These are phyloP conservation scores for Phalacrocorax carbo DNA, from an alignment of 2,113 vertebrate species.

Conservation along the genomic window DNA sequence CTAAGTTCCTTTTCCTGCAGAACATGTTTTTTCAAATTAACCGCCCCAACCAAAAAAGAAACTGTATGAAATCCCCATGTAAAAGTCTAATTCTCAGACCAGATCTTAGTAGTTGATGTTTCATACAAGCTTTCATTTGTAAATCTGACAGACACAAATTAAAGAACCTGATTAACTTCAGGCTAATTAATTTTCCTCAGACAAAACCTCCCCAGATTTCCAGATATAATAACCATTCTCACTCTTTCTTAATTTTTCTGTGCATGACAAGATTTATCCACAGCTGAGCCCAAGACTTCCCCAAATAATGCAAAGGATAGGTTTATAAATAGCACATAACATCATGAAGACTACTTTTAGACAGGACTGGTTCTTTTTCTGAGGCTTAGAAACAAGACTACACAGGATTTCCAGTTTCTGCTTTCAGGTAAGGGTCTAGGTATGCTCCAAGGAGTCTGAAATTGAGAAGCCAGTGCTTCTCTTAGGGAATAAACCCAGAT, in stretches of 20 bases:
- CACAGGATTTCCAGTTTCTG: background rate
- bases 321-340: background rate
- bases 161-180: background rate
- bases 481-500: background rate
- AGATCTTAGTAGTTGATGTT: background rate
- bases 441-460: background rate
- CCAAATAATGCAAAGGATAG: accelerated
- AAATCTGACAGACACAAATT: background rate
- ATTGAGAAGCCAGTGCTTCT: accelerated
- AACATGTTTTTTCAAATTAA: background rate
- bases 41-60: background rate
- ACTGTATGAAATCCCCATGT: background rate
- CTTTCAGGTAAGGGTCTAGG: accelerated
- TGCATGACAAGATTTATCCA: background rate
- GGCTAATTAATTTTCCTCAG: background rate
- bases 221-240: background rate
- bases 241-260: background rate
- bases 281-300: background rate
- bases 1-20: background rate
- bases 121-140: background rate
- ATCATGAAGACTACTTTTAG: background rate
- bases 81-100: background rate
- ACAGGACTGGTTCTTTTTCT: background rate
- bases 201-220: background rate
- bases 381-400: background rate